Evolutionary conservation across 2,113 vertebrate genomes (phyloP), one percentile per base, ranked within the genome.

Genomic region (Mohoua ochrocephala): DNA sequence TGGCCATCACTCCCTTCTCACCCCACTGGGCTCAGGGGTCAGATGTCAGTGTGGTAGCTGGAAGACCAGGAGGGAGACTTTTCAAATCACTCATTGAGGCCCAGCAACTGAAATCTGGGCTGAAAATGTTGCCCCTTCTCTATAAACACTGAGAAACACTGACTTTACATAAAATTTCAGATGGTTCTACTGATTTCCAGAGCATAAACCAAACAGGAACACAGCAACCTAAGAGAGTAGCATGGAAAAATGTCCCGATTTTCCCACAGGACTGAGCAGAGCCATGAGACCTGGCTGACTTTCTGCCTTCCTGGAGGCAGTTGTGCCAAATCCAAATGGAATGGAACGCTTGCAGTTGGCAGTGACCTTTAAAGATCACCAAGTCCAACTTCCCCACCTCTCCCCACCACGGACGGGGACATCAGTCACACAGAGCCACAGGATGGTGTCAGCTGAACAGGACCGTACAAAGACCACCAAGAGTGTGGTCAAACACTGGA

Each of bases 381-480:
- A 0, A 49, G 15, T 14, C 35, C 35, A 61, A 3, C 5, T 30
- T 19, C 5, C 15, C 30, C 30, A 39, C 19, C 22, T 31, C 12
- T 24, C 22, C 17, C 31, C 0, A 0, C 14, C 63, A 14, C 5
- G 21, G 35, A 5, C 14, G 39, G 37, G 49, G 33, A 20, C 28
- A 27, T 15, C 27, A 44, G 23, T 22, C 30, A 35, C 24, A 9
- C 26, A 18, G 11, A 45, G 10, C 6, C 35, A 19, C 39, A 39
- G 27, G 56, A 22, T 49, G 39, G 22, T 37, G 56, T 33, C 2
- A 2, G 11, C 5, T 31, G n/a, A 10, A 78, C 24, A n/a, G 49
- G 35, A 45, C 28, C 9, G 1, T 1, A 22, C 3, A 65, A 44
- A 47, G 20, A 42, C 13, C 60, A 67, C 13, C 24, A 26, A 11